phyloP scores from a whole-genome alignment of 1,140 invertebrate species.

The Calliopsis andreniformis region DNA sequence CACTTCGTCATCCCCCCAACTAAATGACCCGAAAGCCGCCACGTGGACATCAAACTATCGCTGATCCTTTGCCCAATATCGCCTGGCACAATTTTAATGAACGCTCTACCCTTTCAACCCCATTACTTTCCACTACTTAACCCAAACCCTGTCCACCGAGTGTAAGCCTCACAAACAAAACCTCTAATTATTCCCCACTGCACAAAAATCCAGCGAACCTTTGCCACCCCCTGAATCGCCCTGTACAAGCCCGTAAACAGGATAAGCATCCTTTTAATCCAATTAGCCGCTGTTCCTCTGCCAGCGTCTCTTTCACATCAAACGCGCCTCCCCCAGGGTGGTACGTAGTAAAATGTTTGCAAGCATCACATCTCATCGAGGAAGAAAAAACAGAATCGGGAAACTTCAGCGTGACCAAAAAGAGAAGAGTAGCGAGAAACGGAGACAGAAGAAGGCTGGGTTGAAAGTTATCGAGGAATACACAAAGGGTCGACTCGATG shows the following conservation, averaged over 20 bases:
- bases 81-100: too few species aligned
- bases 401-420: neutral
- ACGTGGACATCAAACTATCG: too few species aligned
- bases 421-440: neutral
- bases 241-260: neutral
- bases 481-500: neutral
- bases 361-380: conserved; percentile 33
- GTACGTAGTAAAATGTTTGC: neutral
- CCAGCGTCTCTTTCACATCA: conserved; percentile 40
- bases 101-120: too few species aligned
- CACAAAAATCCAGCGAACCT: too few species aligned
- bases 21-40: too few species aligned
- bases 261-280: conserved; percentile 45
- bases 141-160: too few species aligned
- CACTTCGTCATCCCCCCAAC: too few species aligned
- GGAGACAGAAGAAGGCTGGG: neutral
- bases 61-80: too few species aligned
- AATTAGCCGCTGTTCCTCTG: conserved; percentile 44
- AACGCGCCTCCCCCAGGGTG: neutral
- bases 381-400: neutral
- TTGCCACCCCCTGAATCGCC: neutral
- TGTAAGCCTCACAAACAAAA: too few species aligned
- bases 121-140: too few species aligned
- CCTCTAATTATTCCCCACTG: too few species aligned
- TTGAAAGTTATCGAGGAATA: neutral